A percentile compares a stretch with the other conserved stretches of the same genome.
Evolutionary conservation across 2,113 vertebrate genomes (phyloP).

Genomic region (Melanotaenia duboulayi): DNA sequence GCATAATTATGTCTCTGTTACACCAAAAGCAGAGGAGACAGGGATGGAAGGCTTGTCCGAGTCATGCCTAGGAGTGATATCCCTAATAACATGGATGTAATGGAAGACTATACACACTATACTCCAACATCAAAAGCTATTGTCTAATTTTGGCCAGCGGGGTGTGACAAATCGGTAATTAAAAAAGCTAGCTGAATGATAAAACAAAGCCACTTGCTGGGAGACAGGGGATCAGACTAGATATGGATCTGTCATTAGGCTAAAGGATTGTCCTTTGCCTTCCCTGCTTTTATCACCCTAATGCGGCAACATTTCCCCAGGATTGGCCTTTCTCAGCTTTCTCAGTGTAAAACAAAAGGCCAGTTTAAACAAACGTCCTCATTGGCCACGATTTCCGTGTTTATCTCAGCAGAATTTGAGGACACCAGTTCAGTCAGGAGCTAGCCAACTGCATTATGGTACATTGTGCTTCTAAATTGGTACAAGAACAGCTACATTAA

Average conservation of each 20-base stretch:
- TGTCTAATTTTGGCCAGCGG: conserved; percentile 71
- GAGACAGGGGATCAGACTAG: conserved; percentile 67
- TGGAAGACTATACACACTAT: conserved; percentile 50
- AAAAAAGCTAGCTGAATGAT: conserved; percentile 77
- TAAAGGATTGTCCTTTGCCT: conserved; percentile 77
- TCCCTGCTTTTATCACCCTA: conserved; percentile 75
- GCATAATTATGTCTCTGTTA: conserved; percentile 56
- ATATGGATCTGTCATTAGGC: conserved; percentile 82
- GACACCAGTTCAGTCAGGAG: conserved; percentile 33
- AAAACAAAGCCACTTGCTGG: conserved; percentile 80
- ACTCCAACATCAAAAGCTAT: conserved; percentile 74
- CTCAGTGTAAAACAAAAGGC: conserved; percentile 26
- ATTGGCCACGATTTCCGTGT: conserved; percentile 56
- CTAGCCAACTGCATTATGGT: conserved; percentile 16
- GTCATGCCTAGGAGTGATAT: conserved; percentile 46
- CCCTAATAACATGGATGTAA: conserved; percentile 68
- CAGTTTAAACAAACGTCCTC: conserved; percentile 48
- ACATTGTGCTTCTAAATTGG: conserved; percentile 40
- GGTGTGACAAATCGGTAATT: conserved; percentile 80
- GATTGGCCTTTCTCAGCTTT: conserved; percentile 55
- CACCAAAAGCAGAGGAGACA: conserved; percentile 28
- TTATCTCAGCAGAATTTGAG: conserved; percentile 37
- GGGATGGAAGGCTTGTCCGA: conserved; percentile 44
- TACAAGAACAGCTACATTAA: conserved; percentile 13
- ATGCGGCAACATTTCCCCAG: conserved; percentile 63